Evolutionary conservation across 2,797 vertebrate genomes (phyloP).

Genomic region (Diglossa cyanea): DNA sequence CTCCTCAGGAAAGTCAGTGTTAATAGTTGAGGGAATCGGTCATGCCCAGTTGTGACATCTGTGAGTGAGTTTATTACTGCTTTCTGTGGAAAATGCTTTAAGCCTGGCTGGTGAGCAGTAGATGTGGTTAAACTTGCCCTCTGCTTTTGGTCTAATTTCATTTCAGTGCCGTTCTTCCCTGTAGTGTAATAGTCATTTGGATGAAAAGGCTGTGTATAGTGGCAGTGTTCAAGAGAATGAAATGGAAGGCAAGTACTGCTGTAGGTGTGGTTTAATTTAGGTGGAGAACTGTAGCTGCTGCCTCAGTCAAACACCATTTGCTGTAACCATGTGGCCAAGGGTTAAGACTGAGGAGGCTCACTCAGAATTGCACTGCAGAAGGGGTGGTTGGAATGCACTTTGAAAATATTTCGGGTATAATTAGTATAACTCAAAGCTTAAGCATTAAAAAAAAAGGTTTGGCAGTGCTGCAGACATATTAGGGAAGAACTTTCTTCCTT

Average conservation of each 20-base stretch:
- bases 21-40: constrained; percentile 12
- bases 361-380: not conserved
- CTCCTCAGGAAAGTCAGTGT: not conserved
- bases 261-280: not conserved
- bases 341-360: not conserved
- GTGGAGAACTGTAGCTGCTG: not conserved
- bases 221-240: not conserved
- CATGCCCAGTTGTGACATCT: not conserved
- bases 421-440: not conserved
- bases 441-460: not conserved
- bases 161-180: not conserved
- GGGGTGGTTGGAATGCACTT: not conserved
- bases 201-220: constrained; percentile 13
- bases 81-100: not conserved
- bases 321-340: not conserved
- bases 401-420: not conserved
- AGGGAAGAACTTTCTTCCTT: not conserved
- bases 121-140: not conserved
- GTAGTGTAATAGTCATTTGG: not conserved
- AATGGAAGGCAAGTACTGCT: not conserved
- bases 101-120: not conserved
- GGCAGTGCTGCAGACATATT: not conserved
- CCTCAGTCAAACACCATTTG: not conserved
- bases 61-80: not conserved
- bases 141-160: constrained; percentile 36